Base-by-base conservation (phyloP, 1,140 invertebrate species). In the Leptoteleia sp. region DNA sequence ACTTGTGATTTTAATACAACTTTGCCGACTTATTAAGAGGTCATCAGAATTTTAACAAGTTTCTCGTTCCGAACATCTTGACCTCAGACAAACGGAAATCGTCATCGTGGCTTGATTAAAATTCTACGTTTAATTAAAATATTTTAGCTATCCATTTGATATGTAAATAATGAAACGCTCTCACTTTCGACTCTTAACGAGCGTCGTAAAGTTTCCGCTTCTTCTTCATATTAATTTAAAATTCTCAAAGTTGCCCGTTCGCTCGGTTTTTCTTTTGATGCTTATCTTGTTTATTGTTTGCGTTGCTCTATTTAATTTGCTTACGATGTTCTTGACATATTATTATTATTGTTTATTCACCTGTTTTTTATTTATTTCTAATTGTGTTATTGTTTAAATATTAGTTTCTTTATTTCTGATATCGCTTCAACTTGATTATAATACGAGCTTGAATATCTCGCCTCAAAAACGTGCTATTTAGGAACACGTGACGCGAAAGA, bases 1-100 rank as follows among this genome's bases (percentile, higher is more conserved):
- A 64, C 48, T 73, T 73, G 45, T 25, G 38, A 62, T 50, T 65
- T 75, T 65, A 65, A 75, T 64, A 50, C 52, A 75, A 75, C 54
- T 67, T 75, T 54, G 45, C 38, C 43, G 61, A 67, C 33, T 25
- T 62, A 70, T 47, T 59, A 38, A 77, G 43, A 50, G 40, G 64
- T 70, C 57, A 70, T 43, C 57, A 57, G 65, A 64, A 64, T 77
- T 75, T 67, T 61, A 67, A 75, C 50, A 70, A 68, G 19, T 76
- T 64, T 13, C 7, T 45, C 55, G 38, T 52, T 61, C 52, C 25
- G 29, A 68, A 47, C 57, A 50, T 62, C 43, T 43, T 55, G 52
- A 64, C 29, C 4, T 45, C 35, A 22, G 31, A 45, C n/a, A 19
- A 65, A 45, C 11, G 16, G 25, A 33, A 76, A 38, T 55, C 37